phyloP scores from a whole-genome alignment of 2,797 vertebrate species.

The Tadarida brasiliensis region DNA sequence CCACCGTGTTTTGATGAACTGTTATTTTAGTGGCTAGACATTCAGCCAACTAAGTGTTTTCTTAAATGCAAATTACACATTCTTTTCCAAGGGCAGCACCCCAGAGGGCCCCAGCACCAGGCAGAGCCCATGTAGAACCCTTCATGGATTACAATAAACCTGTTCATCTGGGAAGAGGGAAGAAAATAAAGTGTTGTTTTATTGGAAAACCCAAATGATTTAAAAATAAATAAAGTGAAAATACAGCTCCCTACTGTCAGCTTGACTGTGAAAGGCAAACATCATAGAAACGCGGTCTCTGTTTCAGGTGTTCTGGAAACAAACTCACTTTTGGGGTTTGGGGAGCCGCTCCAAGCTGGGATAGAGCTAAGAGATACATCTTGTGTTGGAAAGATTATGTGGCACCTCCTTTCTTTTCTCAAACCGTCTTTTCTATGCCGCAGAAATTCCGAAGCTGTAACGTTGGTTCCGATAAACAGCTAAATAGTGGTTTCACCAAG shows the following conservation, averaged over 20 bases:
- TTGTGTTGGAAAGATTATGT: not conserved
- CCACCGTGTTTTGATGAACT: slow-evolving; percentile 46
- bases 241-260: slow-evolving; percentile 74
- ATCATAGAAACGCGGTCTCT: slow-evolving; percentile 76
- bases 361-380: slow-evolving; percentile 63
- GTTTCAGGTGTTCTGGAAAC: slow-evolving; percentile 75
- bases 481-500: not conserved
- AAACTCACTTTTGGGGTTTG: slow-evolving; percentile 56
- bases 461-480: slow-evolving; percentile 28
- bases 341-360: not conserved
- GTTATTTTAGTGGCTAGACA: slow-evolving; percentile 67
- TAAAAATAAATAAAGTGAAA: slow-evolving; percentile 83
- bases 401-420: slow-evolving; percentile 61
- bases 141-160: slow-evolving; percentile 74
- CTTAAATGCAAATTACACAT: slow-evolving; percentile 54
- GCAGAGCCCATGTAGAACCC: slow-evolving; percentile 38
- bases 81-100: slow-evolving; percentile 30
- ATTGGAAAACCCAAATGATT: slow-evolving; percentile 78
- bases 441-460: not conserved
- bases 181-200: slow-evolving; percentile 80
- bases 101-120: slow-evolving; percentile 22
- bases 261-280: slow-evolving; percentile 63
- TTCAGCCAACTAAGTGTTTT: slow-evolving; percentile 61
- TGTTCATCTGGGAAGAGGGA: slow-evolving; percentile 61
- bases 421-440: slow-evolving; percentile 55